Conservation (phyloP, 2,888 invertebrate genomes). For the Falcaria lacertinaria region DNA sequence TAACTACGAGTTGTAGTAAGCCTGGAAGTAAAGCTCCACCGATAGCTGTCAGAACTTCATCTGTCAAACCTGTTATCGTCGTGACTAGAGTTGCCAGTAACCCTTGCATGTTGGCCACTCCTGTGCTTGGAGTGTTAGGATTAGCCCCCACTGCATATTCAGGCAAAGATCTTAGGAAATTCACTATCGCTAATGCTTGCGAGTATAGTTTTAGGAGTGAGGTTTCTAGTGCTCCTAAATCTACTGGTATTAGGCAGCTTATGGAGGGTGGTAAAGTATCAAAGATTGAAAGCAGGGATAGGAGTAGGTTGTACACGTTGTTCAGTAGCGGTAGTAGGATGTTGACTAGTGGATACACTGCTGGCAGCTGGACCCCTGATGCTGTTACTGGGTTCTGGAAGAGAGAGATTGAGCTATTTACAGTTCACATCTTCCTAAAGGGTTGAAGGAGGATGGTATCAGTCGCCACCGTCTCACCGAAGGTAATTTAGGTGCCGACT, state of each 20-base stretch:
- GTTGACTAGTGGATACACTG: constrained; percentile 69
- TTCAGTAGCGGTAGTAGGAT: constrained; percentile 65
- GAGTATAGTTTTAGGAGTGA: constrained; percentile 65
- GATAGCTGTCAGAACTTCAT: constrained; percentile 53
- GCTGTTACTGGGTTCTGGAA: constrained; percentile 58
- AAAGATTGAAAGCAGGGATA: constrained; percentile 67
- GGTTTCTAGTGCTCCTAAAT: constrained; percentile 63
- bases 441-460: too few species aligned
- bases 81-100: constrained; percentile 48
- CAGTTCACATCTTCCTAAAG: too few species aligned
- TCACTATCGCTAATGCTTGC: constrained; percentile 67
- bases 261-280: constrained; percentile 65
- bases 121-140: constrained; percentile 46
- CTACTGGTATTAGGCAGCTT: constrained; percentile 63
- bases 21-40: constrained; percentile 65
- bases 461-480: too few species aligned
- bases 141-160: constrained; percentile 66
- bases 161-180: constrained; percentile 56
- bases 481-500: too few species aligned
- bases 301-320: constrained; percentile 69
- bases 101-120: constrained; percentile 48
- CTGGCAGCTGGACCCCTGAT: constrained; percentile 56
- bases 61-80: constrained; percentile 50
- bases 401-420: constrained; percentile 9
- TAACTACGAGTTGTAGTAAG: constrained; percentile 54